A percentile compares a stretch with the other conserved stretches of the same genome.
Conservation (phyloP, 2,797 vertebrate genomes). For the Peromyscus eremicus region DNA sequence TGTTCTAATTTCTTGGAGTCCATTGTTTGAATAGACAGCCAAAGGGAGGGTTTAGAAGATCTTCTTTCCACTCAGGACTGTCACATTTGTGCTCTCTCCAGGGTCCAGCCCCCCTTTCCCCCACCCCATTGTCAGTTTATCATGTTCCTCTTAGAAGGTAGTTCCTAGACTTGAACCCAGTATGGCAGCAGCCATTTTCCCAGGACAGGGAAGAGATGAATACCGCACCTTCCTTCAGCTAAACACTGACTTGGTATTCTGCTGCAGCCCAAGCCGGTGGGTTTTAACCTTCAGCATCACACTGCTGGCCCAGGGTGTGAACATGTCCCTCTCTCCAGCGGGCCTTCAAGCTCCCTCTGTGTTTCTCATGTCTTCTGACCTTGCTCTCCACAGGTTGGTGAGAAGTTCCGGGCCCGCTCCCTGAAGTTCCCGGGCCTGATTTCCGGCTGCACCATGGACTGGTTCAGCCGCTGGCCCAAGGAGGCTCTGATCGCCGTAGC, state of each 20-base stretch:
- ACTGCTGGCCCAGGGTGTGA: too few relatives aligned
- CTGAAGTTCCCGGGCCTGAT: constrained; percentile 91
- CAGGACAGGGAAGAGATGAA: not conserved
- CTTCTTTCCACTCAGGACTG: not conserved
- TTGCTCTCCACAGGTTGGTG: constrained; percentile 86
- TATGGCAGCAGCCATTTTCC: not conserved
- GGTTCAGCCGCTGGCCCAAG: constrained; percentile 89
- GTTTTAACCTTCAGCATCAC: not conserved
- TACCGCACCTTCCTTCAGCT: not conserved
- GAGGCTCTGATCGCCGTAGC: constrained; percentile 89
- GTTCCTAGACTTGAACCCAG: not conserved
- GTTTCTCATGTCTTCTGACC: not conserved
- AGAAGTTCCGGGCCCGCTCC: constrained; percentile 89
- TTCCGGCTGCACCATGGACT: constrained; percentile 91
- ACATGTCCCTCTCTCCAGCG: not conserved
- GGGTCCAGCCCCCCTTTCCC: not conserved
- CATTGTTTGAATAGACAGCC: not conserved
- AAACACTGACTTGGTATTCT: not conserved
- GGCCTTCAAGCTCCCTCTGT: not conserved
- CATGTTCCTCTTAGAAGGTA: constrained; percentile 12
- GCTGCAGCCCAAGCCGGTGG: not conserved
- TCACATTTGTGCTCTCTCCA: not conserved
- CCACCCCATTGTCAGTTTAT: not conserved
- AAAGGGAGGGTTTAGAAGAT: not conserved
- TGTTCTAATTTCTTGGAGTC: not conserved